These are phyloP conservation scores for Gnathonemus echidnorhynchus DNA, from an alignment of 2,113 vertebrate genomes.

Conservation along the genomic window DNA sequence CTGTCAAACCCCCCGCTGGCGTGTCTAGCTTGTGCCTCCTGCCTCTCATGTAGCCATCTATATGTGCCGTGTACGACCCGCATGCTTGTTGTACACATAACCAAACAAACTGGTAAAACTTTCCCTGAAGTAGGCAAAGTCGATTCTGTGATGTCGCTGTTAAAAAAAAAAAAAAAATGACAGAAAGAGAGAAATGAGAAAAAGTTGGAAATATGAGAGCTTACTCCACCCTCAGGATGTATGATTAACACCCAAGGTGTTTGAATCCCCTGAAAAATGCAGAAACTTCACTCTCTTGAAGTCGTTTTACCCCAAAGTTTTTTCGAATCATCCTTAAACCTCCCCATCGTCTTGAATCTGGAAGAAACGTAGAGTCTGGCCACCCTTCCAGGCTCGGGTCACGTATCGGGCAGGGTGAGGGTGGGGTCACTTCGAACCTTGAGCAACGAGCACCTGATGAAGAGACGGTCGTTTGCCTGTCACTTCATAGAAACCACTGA, in stretches of 20 bases:
- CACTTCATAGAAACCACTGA: conserved; percentile 22
- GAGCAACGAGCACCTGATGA: conserved; percentile 36
- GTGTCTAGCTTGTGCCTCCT: neutral
- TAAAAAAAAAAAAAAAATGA: neutral
- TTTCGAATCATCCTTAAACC: conserved; percentile 37
- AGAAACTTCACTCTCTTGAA: conserved; percentile 25
- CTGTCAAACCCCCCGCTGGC: neutral
- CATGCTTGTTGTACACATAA: neutral
- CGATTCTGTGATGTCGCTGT: neutral
- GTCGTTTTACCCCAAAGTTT: conserved; percentile 36
- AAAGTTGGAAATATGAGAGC: neutral
- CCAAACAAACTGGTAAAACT: neutral
- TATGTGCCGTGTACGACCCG: neutral
- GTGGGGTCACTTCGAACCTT: conserved; percentile 42
- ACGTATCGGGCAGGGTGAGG: neutral
- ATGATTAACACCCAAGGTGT: neutral
- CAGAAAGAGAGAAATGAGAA: neutral
- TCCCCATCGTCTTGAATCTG: conserved; percentile 35
- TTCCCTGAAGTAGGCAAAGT: neutral
- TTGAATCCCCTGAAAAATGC: conserved; percentile 22
- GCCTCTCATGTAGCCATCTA: neutral
- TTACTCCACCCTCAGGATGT: neutral
- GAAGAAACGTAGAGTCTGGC: neutral
- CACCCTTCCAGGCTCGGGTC: conserved; percentile 35
- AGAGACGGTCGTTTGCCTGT: conserved; percentile 39